Percentiles rank a stretch among this genome's conserved stretches.
phyloP scores from a whole-genome alignment of 2,888 invertebrate species.

The Thalpophila matura region DNA sequence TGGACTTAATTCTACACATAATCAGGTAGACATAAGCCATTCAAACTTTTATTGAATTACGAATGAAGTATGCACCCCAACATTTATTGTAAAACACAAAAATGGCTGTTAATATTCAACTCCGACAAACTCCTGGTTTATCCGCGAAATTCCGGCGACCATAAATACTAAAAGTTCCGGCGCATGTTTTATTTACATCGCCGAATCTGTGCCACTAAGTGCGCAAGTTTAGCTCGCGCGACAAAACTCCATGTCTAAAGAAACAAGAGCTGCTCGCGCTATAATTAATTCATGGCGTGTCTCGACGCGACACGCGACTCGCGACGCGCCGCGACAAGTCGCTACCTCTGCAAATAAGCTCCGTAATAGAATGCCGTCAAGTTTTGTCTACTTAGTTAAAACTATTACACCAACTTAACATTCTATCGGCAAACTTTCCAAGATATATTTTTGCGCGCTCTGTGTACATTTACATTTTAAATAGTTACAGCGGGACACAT shows the following conservation, averaged over 20 bases:
- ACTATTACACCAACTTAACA: constrained; percentile 42
- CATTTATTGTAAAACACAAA: constrained; percentile 45
- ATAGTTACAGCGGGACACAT: constrained; percentile 36
- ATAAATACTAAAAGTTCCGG: constrained; percentile 56
- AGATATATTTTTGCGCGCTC: constrained; percentile 37
- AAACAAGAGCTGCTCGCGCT: constrained; percentile 65
- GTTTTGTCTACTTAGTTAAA: constrained; percentile 52
- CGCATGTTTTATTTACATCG: constrained; percentile 58
- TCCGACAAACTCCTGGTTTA: constrained; percentile 40
- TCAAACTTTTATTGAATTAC: constrained; percentile 21
- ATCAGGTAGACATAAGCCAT: neutral
- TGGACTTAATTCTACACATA: neutral
- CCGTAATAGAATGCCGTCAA: constrained; percentile 47
- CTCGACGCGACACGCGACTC: constrained; percentile 55
- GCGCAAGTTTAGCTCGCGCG: constrained; percentile 54
- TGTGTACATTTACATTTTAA: constrained; percentile 39
- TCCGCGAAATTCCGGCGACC: constrained; percentile 22
- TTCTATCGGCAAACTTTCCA: constrained; percentile 32
- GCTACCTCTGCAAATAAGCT: constrained; percentile 32
- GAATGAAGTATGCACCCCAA: constrained; percentile 26
- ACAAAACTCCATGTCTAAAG: constrained; percentile 70
- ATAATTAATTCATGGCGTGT: constrained; percentile 79
- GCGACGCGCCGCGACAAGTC: constrained; percentile 51
- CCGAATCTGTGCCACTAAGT: constrained; percentile 49
- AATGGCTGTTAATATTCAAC: constrained; percentile 54